phyloP scores from a whole-genome alignment of 2,888 invertebrate species.

The Tryphoninae sp. region DNA sequence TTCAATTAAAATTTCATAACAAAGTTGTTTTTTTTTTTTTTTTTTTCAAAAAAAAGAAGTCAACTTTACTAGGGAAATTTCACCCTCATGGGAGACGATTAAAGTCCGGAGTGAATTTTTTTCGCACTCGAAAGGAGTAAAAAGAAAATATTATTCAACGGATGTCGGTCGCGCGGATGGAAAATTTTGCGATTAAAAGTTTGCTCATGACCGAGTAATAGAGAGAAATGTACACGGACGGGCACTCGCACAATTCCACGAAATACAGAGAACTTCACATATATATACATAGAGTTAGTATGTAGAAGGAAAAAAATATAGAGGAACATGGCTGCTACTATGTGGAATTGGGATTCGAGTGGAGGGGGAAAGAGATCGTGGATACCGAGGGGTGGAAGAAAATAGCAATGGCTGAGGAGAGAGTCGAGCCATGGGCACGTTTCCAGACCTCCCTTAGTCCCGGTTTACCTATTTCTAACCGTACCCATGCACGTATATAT shows the following conservation, averaged over 20 bases:
- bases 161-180: background rate
- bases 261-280: background rate
- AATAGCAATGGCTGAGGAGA: constrained; percentile 67
- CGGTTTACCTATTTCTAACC: constrained; percentile 46
- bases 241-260: no score
- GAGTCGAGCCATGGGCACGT: constrained; percentile 67
- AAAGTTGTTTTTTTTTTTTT: background rate
- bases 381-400: constrained; percentile 48
- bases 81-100: no score
- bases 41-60: background rate
- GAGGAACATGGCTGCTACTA: constrained; percentile 58
- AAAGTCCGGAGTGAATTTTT: background rate
- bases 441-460: constrained; percentile 64
- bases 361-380: constrained; percentile 31
- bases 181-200: constrained; percentile 10
- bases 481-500: background rate
- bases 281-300: background rate
- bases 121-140: background rate
- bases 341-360: constrained; percentile 35
- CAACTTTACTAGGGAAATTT: background rate
- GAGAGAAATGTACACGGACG: background rate
- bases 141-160: background rate
- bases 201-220: constrained; percentile 17
- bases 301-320: constrained; percentile 51
- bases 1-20: background rate